Conservation (phyloP, 2,113 vertebrate genomes). For the Eidolon helvum region DNA sequence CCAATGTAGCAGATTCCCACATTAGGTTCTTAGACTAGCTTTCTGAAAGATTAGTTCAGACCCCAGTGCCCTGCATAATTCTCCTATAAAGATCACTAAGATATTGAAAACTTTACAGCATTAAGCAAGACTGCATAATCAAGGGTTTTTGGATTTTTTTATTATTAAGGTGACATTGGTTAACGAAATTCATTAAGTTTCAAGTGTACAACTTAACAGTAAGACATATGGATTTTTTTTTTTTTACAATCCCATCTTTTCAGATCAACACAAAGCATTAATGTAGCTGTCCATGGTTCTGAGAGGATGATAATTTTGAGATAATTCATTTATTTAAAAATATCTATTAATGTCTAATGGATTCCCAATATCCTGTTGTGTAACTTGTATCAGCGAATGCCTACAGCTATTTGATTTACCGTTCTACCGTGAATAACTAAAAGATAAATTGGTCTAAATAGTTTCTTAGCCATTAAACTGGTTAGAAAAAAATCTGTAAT, state of each 20-base stretch:
- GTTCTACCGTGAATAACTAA: neutral
- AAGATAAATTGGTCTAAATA: neutral
- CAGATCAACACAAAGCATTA: neutral
- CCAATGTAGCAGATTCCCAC: neutral
- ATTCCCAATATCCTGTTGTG: neutral
- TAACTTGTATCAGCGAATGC: neutral
- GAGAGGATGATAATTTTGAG: neutral
- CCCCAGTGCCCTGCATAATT: neutral
- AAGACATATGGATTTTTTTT: neutral
- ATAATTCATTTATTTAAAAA: neutral
- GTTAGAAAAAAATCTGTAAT: neutral
- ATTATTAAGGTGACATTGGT: neutral
- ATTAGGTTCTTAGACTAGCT: neutral
- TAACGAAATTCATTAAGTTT: too few relatives aligned
- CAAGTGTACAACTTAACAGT: too few relatives aligned
- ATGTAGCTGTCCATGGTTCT: slow-evolving; percentile 2
- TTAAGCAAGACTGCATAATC: neutral
- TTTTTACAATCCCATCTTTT: neutral
- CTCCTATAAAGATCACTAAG: slow-evolving; percentile 1
- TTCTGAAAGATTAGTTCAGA: slow-evolving; percentile 5
- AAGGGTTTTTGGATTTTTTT: neutral
- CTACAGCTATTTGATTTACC: neutral
- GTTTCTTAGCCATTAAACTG: neutral
- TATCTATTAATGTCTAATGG: neutral
- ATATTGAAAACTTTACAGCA: neutral